Evolutionary conservation across 2,113 vertebrate genomes (phyloP), one percentile per base, ranked within the genome.

Genomic region (Coturnix japonica): DNA sequence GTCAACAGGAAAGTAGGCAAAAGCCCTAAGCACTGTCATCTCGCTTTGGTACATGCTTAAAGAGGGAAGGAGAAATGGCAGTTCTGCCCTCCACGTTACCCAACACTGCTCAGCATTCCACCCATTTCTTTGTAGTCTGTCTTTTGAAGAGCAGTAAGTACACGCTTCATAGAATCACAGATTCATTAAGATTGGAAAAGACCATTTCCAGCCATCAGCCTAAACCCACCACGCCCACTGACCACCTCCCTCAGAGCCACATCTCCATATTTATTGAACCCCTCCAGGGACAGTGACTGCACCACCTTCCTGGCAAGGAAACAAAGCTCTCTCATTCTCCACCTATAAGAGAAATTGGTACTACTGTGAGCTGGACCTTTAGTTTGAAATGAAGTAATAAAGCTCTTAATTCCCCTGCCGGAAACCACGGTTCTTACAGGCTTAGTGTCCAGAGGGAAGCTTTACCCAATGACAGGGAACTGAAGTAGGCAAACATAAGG

Each of bases 261-360:
- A 47, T 47, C 21, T 22, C 46, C 46, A 22, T 6, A 9, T 47
- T 47, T 47, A 21, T 47, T 47, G 46, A 47, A 11, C 21, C 21
- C 21, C 46, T 47, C 46, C 21, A 47, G 46, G 46, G 46, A 47
- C 10, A 20, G 21, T 47, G 46, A 47, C 46, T 47, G 20, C 47
- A 10, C 47, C 47, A 49, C 47, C 22, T 23, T 22, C 46, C 47
- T 49, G 47, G 21, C 16, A 37, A 8, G 15, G 28, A 1, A 30
- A 35, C 16, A 31, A 49, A 12, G 20, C 6, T 7, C 5, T 4
- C n/a, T 33, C 22, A 3, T 3, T 31, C 33, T 56, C 46, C 6
- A 12, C 23, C 0, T 1, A 1, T 2, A 2, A 3, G 39, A 25
- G 41, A 46, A 41, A 6, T 30, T 20, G 0, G 33, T 39, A 7